Percentiles rank a stretch among this genome's conserved stretches.
Conservation (phyloP, 2,797 vertebrate species). For the Poeciliopsis presidionis region DNA sequence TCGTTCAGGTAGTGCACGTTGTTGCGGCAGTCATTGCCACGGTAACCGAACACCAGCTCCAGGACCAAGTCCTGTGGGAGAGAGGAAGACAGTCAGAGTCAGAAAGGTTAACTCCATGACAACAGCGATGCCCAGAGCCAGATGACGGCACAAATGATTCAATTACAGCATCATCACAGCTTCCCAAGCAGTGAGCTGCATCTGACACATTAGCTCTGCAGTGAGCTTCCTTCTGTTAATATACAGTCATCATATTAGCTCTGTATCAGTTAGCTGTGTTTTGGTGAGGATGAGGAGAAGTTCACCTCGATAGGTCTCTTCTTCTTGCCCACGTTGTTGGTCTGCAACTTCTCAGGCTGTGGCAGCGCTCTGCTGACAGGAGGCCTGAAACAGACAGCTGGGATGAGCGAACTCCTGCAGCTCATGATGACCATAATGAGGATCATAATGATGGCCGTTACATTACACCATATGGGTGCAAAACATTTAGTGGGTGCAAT, state of each 20-base stretch:
- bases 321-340: conserved; percentile 98
- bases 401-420: conserved; percentile 72
- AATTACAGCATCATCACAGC: conserved; percentile 50
- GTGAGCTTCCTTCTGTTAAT: background rate
- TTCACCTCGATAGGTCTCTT: conserved; percentile 95
- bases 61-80: conserved; percentile 90
- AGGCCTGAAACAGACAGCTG: conserved; percentile 90
- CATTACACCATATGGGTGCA: background rate
- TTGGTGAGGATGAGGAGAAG: conserved; percentile 6
- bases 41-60: conserved; percentile 97
- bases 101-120: conserved; percentile 70
- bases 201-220: conserved; percentile 26
- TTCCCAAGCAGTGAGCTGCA: conserved; percentile 24
- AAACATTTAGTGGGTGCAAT: background rate
- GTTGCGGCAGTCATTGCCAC: conserved; percentile 97
- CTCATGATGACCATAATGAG: conserved; percentile 13
- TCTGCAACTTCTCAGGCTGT: conserved; percentile 96
- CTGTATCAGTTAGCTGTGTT: background rate
- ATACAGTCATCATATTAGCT: background rate
- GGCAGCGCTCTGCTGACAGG: conserved; percentile 97
- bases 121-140: conserved; percentile 48
- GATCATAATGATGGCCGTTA: background rate
- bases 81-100: conserved; percentile 47
- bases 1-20: conserved; percentile 99
- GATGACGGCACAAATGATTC: conserved; percentile 42